Evolutionary conservation across 92 coral and sea anemone genomes (phyloP).

Genomic region (Phymanthus crucifer): DNA sequence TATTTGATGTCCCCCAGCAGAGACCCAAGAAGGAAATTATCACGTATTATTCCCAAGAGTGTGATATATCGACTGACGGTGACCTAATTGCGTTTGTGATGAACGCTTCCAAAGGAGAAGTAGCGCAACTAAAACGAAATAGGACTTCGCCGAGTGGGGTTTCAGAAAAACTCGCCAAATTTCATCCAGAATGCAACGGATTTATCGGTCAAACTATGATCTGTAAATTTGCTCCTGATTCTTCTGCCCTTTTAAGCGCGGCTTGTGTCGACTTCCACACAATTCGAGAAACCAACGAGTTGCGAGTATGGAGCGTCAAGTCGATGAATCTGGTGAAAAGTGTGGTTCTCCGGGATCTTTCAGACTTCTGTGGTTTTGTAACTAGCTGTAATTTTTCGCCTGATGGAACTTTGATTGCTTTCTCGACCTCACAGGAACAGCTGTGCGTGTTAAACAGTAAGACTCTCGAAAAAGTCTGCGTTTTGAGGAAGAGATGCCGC

Average conservation of each 20-base stretch:
- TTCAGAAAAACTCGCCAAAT: constrained; percentile 71
- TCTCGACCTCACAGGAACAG: constrained; percentile 85
- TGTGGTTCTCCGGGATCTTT: constrained; percentile 72
- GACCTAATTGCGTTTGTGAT: constrained; percentile 76
- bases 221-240: constrained; percentile 88
- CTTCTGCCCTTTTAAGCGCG: constrained; percentile 65
- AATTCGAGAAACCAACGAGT: constrained; percentile 82
- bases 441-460: constrained; percentile 73
- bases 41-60: constrained; percentile 81
- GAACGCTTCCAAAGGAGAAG: constrained; percentile 81
- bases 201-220: constrained; percentile 83
- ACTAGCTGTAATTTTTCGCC: constrained; percentile 90
- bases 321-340: constrained; percentile 76
- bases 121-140: constrained; percentile 70
- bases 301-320: constrained; percentile 85
- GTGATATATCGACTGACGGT: constrained; percentile 87
- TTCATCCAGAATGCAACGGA: constrained; percentile 83
- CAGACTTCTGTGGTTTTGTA: constrained; percentile 91
- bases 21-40: constrained; percentile 72
- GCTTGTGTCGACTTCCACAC: constrained; percentile 89
- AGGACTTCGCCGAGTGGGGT: constrained; percentile 61
- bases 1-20: constrained; percentile 64
- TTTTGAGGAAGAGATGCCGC: constrained; percentile 74
- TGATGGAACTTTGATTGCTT: constrained; percentile 78
- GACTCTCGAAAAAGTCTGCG: constrained; percentile 74